These are phyloP conservation scores for Podarcis cretensis DNA, from an alignment of 2,113 vertebrate genomes.

Conservation along the genomic window DNA sequence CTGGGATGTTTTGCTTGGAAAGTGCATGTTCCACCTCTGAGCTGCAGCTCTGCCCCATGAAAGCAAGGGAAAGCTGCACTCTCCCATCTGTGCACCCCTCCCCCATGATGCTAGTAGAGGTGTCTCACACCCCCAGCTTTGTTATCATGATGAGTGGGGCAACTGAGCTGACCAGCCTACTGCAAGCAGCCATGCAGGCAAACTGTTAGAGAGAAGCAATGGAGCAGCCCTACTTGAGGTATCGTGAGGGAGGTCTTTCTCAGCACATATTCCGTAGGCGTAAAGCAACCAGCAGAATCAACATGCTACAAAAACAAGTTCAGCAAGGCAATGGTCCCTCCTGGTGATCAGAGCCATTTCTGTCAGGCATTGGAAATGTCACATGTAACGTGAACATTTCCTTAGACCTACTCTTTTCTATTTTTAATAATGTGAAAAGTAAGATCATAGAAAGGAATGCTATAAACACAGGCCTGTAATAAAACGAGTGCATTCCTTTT, in stretches of 20 bases:
- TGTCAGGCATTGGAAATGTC: conserved; percentile 55
- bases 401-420: conserved; percentile 45
- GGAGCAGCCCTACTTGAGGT: neutral
- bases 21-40: neutral
- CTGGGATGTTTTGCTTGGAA: neutral
- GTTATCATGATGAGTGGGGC: neutral
- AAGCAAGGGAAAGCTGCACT: neutral
- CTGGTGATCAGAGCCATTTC: conserved; percentile 27
- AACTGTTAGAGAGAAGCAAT: neutral
- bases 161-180: neutral
- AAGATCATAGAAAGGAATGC: conserved; percentile 63
- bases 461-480: conserved; percentile 73
- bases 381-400: conserved; percentile 46
- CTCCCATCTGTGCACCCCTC: neutral
- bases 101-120: neutral
- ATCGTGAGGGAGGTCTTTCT: neutral
- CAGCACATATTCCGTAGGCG: neutral
- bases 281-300: neutral
- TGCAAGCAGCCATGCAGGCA: neutral
- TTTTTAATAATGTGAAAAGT: conserved; percentile 66
- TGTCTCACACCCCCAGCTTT: neutral
- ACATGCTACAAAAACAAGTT: neutral
- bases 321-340: neutral
- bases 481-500: conserved; percentile 73
- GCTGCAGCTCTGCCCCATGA: neutral